A percentile compares a stretch with the other conserved stretches of the same genome.
These are phyloP conservation scores for Sylvia atricapilla DNA, from an alignment of 2,113 vertebrate species.

Conservation along the genomic window DNA sequence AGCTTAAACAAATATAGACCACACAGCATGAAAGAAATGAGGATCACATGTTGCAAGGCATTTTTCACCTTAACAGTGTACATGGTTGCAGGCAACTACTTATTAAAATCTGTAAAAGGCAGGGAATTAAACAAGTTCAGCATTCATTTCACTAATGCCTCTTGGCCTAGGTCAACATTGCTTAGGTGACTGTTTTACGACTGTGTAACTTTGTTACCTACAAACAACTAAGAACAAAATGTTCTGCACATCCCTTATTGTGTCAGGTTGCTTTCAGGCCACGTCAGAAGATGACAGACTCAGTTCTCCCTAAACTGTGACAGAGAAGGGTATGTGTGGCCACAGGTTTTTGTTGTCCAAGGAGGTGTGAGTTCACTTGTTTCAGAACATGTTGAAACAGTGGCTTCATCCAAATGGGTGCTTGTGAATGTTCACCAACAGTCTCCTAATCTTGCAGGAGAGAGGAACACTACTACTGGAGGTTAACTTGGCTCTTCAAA, in stretches of 20 bases:
- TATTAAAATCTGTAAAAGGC: background rate
- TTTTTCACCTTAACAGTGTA: background rate
- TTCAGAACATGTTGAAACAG: background rate
- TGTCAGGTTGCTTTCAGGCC: background rate
- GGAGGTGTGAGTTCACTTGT: background rate
- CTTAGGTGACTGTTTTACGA: background rate
- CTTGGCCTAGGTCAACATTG: background rate
- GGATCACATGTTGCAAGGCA: background rate
- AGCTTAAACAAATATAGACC: background rate
- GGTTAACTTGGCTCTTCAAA: background rate
- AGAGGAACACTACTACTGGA: background rate
- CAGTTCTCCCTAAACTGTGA: background rate
- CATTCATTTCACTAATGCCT: background rate
- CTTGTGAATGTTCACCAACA: background rate
- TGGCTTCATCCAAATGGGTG: background rate
- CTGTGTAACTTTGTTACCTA: background rate
- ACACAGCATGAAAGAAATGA: background rate
- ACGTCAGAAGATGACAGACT: background rate
- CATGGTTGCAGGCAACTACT: background rate
- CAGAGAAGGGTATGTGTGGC: accelerated
- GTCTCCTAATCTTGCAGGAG: background rate
- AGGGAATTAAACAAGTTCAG: background rate
- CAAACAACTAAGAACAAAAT: background rate
- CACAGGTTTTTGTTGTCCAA: background rate
- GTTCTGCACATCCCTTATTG: background rate